phyloP scores from a whole-genome alignment of 2,113 vertebrate species.

The Psettodes erumei region DNA sequence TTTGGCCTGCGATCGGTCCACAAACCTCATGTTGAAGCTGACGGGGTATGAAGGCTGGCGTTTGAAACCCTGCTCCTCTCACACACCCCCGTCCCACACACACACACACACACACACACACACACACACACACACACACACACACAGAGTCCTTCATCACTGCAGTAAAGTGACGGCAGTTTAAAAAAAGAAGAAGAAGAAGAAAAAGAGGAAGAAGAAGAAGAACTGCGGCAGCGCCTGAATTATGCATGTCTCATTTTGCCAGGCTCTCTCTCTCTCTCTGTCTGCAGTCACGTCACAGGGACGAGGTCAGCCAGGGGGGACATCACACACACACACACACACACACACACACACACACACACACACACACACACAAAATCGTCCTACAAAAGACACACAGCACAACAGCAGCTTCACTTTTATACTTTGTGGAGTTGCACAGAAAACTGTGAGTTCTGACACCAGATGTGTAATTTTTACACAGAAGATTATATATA shows the following conservation, averaged over 20 bases:
- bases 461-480: no score
- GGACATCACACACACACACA: no score
- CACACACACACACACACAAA: slow-evolving; percentile 5
- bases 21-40: slow-evolving; percentile 25
- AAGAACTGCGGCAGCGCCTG: slow-evolving; percentile 12
- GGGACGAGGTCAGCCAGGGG: slow-evolving; percentile 47
- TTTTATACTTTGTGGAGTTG: slow-evolving; percentile 2
- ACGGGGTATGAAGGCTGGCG: slow-evolving; percentile 11
- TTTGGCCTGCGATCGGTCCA: slow-evolving; percentile 24
- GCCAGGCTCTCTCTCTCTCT: slow-evolving; percentile 18
- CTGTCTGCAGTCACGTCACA: slow-evolving; percentile 45
- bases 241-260: slow-evolving; percentile 66
- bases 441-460: no score
- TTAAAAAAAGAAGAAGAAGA: not conserved
- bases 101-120: no score
- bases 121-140: no score
- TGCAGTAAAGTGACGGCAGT: slow-evolving; percentile 42
- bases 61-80: slow-evolving; percentile 41
- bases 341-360: slow-evolving; percentile 3
- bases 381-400: not conserved
- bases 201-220: not conserved
- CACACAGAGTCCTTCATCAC: slow-evolving; percentile 2
- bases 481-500: no score
- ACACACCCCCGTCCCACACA: no score
- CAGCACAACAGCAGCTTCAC: not conserved